phyloP scores from a whole-genome alignment of 2,888 invertebrate species.

The Tenthredo mesomela region DNA sequence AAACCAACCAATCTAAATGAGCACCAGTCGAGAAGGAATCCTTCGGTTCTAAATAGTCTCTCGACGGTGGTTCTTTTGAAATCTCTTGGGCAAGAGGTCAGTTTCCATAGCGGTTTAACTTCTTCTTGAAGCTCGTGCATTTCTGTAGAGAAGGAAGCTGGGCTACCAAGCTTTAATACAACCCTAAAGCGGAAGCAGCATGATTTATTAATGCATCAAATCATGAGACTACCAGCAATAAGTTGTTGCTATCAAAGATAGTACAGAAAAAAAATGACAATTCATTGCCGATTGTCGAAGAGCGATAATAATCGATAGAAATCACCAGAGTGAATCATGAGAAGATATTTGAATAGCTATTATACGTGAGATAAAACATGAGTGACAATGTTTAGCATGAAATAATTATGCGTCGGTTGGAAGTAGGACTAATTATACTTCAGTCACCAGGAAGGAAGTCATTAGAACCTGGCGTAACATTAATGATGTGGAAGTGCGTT shows the following conservation, averaged over 20 bases:
- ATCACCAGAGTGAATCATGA: background rate
- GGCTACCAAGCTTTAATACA: slow-evolving; percentile 90
- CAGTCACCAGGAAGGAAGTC: slow-evolving; percentile 8
- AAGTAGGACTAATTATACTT: background rate
- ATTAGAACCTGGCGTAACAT: slow-evolving; percentile 57
- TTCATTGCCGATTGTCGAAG: background rate
- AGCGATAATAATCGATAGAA: background rate
- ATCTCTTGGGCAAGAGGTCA: slow-evolving; percentile 88
- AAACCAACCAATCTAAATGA: slow-evolving; percentile 88
- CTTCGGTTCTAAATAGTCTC: slow-evolving; percentile 88
- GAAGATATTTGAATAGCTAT: background rate
- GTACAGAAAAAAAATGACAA: background rate
- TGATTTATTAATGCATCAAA: slow-evolving; percentile 42
- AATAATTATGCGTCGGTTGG: background rate
- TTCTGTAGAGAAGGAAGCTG: slow-evolving; percentile 85
- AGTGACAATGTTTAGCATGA: background rate
- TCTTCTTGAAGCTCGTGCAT: slow-evolving; percentile 87
- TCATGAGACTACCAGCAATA: background rate
- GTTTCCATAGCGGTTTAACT: slow-evolving; percentile 88
- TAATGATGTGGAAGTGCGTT: slow-evolving; percentile 7
- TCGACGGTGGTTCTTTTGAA: slow-evolving; percentile 93
- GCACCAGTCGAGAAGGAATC: slow-evolving; percentile 93
- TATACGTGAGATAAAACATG: background rate
- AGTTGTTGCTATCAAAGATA: background rate
- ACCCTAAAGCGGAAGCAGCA: slow-evolving; percentile 80